phyloP scores from a whole-genome alignment of 2,797 vertebrate genomes.

The Hirundo rustica region DNA sequence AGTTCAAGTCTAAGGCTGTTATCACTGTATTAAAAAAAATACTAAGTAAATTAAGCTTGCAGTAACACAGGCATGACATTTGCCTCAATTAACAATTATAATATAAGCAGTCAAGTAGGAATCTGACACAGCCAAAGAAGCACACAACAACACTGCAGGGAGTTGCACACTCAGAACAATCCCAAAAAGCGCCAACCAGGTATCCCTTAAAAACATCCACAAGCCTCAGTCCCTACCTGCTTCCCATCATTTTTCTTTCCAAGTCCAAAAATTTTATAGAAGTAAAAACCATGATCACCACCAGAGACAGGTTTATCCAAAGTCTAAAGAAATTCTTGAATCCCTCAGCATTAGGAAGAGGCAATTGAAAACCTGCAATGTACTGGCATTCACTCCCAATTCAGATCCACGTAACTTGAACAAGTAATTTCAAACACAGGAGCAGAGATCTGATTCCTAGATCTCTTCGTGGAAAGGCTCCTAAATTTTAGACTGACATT shows the following conservation, averaged over 20 bases:
- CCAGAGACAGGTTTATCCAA: background rate
- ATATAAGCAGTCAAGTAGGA: background rate
- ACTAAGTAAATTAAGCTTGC: background rate
- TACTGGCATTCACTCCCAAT: background rate
- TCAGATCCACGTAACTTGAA: background rate
- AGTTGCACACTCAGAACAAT: rapidly evolving
- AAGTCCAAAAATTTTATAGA: background rate
- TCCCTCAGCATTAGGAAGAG: background rate
- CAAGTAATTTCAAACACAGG: background rate
- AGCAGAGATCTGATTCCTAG: background rate
- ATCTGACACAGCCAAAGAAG: background rate
- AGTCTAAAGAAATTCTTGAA: background rate
- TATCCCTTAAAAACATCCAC: background rate
- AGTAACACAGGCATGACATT: background rate
- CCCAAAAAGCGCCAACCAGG: rapidly evolving
- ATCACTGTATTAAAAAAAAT: background rate
- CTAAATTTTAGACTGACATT: background rate
- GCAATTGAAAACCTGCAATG: background rate
- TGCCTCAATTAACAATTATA: background rate
- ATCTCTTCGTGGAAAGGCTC: background rate
- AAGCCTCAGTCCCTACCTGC: background rate
- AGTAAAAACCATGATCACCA: background rate
- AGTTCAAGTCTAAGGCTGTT: background rate
- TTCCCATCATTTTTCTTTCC: background rate
- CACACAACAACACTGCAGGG: background rate